These are phyloP conservation scores for Melospiza melodia DNA, from an alignment of 2,113 vertebrate genomes.

Conservation along the genomic window DNA sequence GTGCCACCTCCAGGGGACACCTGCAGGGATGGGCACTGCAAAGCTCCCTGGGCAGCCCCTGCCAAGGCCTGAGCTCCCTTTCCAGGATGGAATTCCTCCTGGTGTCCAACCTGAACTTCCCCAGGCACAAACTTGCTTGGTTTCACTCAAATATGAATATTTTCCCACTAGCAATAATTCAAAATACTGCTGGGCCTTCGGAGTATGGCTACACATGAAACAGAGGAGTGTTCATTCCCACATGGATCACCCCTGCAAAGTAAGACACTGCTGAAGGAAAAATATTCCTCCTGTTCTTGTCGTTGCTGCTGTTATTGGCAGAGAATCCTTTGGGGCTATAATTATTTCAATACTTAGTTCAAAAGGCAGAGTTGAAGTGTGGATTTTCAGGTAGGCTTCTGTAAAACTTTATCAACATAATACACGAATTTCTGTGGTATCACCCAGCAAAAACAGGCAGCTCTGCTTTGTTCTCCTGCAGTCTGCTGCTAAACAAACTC, in stretches of 20 bases:
- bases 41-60: background rate
- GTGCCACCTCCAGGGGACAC: background rate
- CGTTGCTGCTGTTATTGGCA: background rate
- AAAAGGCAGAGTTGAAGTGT: background rate
- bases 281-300: background rate
- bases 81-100: background rate
- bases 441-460: background rate
- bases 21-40: background rate
- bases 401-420: constrained; percentile 15
- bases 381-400: background rate
- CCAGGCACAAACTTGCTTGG: background rate
- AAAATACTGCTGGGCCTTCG: background rate
- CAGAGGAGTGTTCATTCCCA: background rate
- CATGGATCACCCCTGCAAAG: background rate
- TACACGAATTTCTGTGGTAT: background rate
- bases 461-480: constrained; percentile 17
- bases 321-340: background rate
- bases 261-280: background rate
- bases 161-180: background rate
- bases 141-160: background rate
- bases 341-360: background rate
- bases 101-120: accelerated
- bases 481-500: constrained; percentile 1
- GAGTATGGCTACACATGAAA: background rate
- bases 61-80: background rate